Conservation (phyloP, 2,888 invertebrate genomes). For the Antitype chi region DNA sequence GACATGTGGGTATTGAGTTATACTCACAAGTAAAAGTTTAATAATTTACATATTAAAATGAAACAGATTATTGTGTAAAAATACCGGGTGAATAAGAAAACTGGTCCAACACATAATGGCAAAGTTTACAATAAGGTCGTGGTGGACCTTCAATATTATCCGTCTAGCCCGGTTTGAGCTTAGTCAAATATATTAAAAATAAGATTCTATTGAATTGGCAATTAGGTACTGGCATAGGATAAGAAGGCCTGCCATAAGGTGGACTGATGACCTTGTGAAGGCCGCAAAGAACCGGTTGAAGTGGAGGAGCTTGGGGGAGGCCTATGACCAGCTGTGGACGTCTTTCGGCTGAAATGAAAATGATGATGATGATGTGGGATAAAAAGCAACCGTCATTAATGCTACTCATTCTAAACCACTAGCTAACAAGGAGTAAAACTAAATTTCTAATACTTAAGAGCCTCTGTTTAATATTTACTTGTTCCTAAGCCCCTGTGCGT, state of each 20-base stretch:
- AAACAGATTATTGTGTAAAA: neutral
- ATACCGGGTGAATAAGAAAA: neutral
- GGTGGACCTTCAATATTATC: neutral
- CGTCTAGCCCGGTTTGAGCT: neutral
- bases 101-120: neutral
- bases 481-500: slow-evolving; percentile 38
- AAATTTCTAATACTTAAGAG: slow-evolving; percentile 21
- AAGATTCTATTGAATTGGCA: slow-evolving; percentile 1
- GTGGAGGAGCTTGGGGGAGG: too few species aligned
- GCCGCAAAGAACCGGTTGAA: too few species aligned
- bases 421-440: slow-evolving; percentile 34
- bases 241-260: too few species aligned
- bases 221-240: neutral
- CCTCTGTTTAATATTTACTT: slow-evolving; percentile 51
- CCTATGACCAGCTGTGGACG: too few species aligned
- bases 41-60: neutral
- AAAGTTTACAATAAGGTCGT: neutral
- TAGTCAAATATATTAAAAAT: neutral
- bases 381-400: neutral
- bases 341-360: too few species aligned
- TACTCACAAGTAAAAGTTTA: neutral
- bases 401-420: neutral
- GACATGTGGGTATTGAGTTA: neutral
- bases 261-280: too few species aligned
- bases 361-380: too few species aligned